phyloP scores from a whole-genome alignment of 2,797 vertebrate genomes.

The Champsocephalus gunnari region DNA sequence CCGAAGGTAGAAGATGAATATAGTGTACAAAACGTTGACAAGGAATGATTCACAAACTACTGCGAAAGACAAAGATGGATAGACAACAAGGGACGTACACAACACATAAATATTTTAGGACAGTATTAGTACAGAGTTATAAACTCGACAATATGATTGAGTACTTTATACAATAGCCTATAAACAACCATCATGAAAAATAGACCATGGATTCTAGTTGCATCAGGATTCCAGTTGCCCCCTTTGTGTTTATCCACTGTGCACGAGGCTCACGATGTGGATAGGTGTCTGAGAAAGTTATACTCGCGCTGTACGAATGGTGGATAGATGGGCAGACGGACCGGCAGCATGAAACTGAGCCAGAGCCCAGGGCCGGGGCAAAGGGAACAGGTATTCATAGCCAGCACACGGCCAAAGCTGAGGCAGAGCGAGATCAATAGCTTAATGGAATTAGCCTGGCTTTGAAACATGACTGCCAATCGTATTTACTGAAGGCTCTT shows the following conservation, averaged over 20 bases:
- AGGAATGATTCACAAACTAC: slow-evolving; percentile 54
- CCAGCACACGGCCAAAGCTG: slow-evolving; percentile 66
- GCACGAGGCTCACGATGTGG: slow-evolving; percentile 39
- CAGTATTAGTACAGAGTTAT: slow-evolving; percentile 15
- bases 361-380: slow-evolving; percentile 65
- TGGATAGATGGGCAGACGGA: slow-evolving; percentile 48
- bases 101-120: slow-evolving; percentile 34
- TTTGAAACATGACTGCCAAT: slow-evolving; percentile 88
- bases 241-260: slow-evolving; percentile 62
- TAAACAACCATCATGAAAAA: slow-evolving; percentile 13
- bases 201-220: background rate
- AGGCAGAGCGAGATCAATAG: slow-evolving; percentile 83
- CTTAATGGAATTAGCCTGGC: slow-evolving; percentile 87
- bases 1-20: slow-evolving; percentile 71
- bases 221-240: slow-evolving; percentile 37
- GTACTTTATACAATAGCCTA: background rate
- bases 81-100: slow-evolving; percentile 31
- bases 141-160: slow-evolving; percentile 31
- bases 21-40: slow-evolving; percentile 52
- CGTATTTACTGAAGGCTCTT: slow-evolving; percentile 84
- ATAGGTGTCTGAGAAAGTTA: slow-evolving; percentile 69
- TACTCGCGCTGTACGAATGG: slow-evolving; percentile 60
- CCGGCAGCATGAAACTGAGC: slow-evolving; percentile 59
- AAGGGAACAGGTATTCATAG: slow-evolving; percentile 77
- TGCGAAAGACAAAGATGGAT: slow-evolving; percentile 43